These are phyloP conservation scores for Acanthosepion esculentum DNA, from an alignment of 2,888 invertebrate genomes.

Conservation along the genomic window DNA sequence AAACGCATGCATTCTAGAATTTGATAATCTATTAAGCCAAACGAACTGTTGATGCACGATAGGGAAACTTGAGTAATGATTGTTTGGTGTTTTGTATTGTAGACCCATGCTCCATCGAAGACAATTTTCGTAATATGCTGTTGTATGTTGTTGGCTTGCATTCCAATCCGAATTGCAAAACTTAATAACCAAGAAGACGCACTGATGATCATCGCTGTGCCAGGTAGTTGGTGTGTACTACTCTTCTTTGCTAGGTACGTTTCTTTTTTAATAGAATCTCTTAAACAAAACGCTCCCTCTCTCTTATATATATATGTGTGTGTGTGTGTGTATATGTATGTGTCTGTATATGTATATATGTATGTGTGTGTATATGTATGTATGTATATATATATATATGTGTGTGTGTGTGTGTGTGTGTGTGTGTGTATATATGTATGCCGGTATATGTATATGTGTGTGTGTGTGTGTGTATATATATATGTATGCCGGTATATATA, in stretches of 20 bases:
- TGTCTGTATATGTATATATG: too few relatives aligned
- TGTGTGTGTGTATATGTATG: not conserved
- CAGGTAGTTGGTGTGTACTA: conserved; percentile 96
- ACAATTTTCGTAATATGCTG: conserved; percentile 94
- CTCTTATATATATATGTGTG: not conserved
- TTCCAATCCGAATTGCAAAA: conserved; percentile 83
- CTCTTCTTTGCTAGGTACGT: conserved; percentile 98
- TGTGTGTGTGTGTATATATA: too few relatives aligned
- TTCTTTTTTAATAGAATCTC: not conserved
- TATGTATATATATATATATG: too few relatives aligned
- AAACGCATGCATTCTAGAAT: too few relatives aligned
- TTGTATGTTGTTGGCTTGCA: conserved; percentile 89
- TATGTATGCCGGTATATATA: too few relatives aligned
- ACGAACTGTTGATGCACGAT: too few relatives aligned
- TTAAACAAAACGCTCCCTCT: not conserved
- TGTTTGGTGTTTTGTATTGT: conserved; percentile 67
- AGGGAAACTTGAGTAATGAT: too few relatives aligned
- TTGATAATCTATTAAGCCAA: too few relatives aligned
- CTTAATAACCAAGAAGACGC: conserved; percentile 86
- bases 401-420: too few relatives aligned
- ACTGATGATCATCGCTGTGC: conserved; percentile 91
- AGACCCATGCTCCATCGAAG: conserved; percentile 96
- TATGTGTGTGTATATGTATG: too few relatives aligned
- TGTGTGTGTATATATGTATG: too few relatives aligned
- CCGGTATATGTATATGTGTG: too few relatives aligned